Evolutionary conservation across 2,888 invertebrate species (phyloP).

Genomic region (Dugesia japonica): DNA sequence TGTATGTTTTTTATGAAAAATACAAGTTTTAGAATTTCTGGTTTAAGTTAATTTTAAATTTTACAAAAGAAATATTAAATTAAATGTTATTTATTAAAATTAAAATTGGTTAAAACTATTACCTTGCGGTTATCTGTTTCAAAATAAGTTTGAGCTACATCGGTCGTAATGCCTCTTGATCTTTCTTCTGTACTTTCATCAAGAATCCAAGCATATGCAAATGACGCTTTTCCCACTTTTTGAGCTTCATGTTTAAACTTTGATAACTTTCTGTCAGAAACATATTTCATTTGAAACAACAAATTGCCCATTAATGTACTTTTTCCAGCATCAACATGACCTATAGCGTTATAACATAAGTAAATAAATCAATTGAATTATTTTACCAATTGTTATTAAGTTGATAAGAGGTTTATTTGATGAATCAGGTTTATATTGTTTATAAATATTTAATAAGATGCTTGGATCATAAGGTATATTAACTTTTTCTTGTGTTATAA

Average conservation of each 20-base stretch:
- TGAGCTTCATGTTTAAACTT: constrained; percentile 47
- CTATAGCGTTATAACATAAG: constrained; percentile 44
- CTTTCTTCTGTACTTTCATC: constrained; percentile 96
- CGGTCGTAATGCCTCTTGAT: constrained; percentile 91
- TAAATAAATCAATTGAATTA: neutral
- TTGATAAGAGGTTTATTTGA: neutral
- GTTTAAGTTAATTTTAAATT: no score
- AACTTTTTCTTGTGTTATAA: neutral
- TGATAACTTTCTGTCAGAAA: constrained; percentile 35
- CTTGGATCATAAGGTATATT: neutral
- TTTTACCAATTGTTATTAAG: neutral
- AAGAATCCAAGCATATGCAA: constrained; percentile 93
- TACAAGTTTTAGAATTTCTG: no score
- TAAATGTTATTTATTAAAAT: no score
- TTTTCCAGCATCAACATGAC: constrained; percentile 90
- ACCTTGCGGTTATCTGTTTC: constrained; percentile 54
- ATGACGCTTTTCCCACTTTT: constrained; percentile 88
- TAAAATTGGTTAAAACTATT: neutral
- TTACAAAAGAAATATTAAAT: no score
- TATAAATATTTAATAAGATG: neutral
- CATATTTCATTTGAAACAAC: constrained; percentile 54
- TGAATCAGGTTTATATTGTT: neutral
- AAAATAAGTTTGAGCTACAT: constrained; percentile 78
- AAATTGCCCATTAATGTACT: constrained; percentile 90
- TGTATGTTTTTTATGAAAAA: no score